These are phyloP conservation scores for Caenorhabditis wallacei DNA, from an alignment of 2,888 invertebrate species.

Conservation along the genomic window DNA sequence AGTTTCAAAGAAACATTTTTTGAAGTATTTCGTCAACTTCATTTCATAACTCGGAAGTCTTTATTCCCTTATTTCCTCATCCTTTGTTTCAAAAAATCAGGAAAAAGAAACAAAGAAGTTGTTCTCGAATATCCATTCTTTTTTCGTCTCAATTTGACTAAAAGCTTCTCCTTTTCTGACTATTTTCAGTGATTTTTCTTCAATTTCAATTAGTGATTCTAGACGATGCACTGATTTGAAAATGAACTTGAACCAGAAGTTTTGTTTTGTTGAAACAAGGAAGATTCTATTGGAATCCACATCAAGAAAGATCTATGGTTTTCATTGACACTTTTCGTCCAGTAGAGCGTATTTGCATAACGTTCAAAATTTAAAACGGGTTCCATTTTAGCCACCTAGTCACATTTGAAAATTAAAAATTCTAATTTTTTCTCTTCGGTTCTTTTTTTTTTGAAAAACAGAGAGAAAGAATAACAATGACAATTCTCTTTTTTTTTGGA, in stretches of 20 bases:
- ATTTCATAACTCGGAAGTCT: too few relatives aligned
- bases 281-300: too few relatives aligned
- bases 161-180: conserved; percentile 15
- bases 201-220: conserved; percentile 16
- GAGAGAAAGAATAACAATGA: conserved; percentile 4
- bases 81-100: neutral
- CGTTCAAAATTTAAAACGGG: conserved; percentile 11
- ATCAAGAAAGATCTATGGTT: neutral
- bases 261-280: neutral
- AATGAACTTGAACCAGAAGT: neutral
- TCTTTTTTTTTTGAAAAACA: conserved; percentile 4
- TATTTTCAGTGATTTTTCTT: conserved; percentile 11
- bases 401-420: conserved; percentile 12
- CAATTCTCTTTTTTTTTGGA: conserved; percentile 1
- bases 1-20: too few relatives aligned
- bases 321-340: neutral
- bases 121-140: conserved; percentile 14
- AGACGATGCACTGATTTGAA: conserved; percentile 11
- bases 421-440: neutral
- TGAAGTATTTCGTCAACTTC: too few relatives aligned
- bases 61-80: neutral
- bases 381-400: neutral
- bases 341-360: neutral
- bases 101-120: conserved; percentile 7
- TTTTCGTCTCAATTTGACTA: conserved; percentile 28